phyloP scores from a whole-genome alignment of 2,888 invertebrate species.

The Ditula angustiorana region DNA sequence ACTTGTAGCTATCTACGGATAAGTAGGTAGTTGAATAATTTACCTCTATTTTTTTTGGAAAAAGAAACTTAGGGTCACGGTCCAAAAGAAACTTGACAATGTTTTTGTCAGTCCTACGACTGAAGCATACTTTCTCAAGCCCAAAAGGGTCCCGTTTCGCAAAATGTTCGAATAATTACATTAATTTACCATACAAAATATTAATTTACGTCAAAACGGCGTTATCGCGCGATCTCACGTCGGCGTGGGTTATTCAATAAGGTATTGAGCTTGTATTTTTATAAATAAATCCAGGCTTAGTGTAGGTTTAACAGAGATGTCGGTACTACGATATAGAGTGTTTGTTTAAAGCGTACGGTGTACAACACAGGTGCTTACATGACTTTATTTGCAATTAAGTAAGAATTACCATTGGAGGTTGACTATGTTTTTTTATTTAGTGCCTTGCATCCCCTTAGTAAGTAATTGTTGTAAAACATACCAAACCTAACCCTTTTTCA shows the following conservation, averaged over 20 bases:
- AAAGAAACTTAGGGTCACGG: too few relatives aligned
- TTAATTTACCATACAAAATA: conserved; percentile 69
- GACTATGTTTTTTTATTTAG: too few relatives aligned
- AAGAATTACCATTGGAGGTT: too few relatives aligned
- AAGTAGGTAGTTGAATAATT: too few relatives aligned
- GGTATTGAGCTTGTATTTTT: conserved; percentile 63
- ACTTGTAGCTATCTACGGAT: too few relatives aligned
- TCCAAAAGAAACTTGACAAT: too few relatives aligned
- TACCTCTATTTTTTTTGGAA: too few relatives aligned
- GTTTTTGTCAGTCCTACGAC: conserved; percentile 27
- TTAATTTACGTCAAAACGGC: conserved; percentile 69
- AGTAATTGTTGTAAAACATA: too few relatives aligned
- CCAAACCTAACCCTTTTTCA: too few relatives aligned
- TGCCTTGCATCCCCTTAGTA: too few relatives aligned
- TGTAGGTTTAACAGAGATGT: conserved; percentile 56
- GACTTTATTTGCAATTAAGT: not conserved
- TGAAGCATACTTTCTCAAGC: conserved; percentile 43
- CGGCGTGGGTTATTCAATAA: conserved; percentile 74
- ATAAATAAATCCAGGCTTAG: conserved; percentile 54
- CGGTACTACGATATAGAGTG: conserved; percentile 58
- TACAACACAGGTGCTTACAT: conserved; percentile 47
- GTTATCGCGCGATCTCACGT: conserved; percentile 56
- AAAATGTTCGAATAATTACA: conserved; percentile 63
- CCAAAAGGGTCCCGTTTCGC: conserved; percentile 51
- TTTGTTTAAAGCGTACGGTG: conserved; percentile 62